Base-by-base conservation (phyloP, 2,888 invertebrate genomes). In the Gonocerus acuteangulatus region DNA sequence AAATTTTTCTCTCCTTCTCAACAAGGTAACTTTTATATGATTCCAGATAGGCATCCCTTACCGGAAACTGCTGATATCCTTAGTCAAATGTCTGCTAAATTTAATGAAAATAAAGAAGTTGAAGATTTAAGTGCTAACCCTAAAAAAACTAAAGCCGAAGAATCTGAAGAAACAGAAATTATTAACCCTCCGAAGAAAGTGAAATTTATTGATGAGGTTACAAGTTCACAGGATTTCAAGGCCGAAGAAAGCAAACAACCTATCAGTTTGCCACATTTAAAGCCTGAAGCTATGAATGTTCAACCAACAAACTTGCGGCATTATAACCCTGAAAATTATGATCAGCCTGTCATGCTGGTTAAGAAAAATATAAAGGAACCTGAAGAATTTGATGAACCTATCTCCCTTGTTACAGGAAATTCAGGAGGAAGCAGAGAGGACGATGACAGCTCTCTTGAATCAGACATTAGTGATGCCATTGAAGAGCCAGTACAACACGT, bases 301-400 rank as follows among this genome's bases (percentile, higher is more conserved):
- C n/a, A n/a, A n/a, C n/a, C n/a, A n/a, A n/a, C n/a, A n/a, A n/a
- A n/a, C n/a, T 51, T 70, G 86, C 54, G 82, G 87, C 21, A 88
- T 88, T 70, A 81, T 79, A 67, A 84, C 90, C 60, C n/a, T n/a
- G n/a, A n/a, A n/a, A n/a, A n/a, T n/a, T n/a, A n/a, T n/a, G 83
- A 82, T 70, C 90, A 90, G 74, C 80, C 82, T 1, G 75, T 85
- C 0, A 77, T 86, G 76, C 82, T 79, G 72, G 78, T 89, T 70
- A 80, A 47, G 47, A 63, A 59, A 51, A 51, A 49, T 19, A 15
- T 44, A 7, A 32, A 47, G 2, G 16, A 23, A 6, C 71, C 71
- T 16, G 88, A 88, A 70, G 80, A 79, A 67, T 83, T 89, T 60
- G 83, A 82, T 69, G 89, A 89, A 74, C 80, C 82, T 0, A 75